phyloP scores from a whole-genome alignment of 2,888 invertebrate genomes.

The Arenicola marina region DNA sequence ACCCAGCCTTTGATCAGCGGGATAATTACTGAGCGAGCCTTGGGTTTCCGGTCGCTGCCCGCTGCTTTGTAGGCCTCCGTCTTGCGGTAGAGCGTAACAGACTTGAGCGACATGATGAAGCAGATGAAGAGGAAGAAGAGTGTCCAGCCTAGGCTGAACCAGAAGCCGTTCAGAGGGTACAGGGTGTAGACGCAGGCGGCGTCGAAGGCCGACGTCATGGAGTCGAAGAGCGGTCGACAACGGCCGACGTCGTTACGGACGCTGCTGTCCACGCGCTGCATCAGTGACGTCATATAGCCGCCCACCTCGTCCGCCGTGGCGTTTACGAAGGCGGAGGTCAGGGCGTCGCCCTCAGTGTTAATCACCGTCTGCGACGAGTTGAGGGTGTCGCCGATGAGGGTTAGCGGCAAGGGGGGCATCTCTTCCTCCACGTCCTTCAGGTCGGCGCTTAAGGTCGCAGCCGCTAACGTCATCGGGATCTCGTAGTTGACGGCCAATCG shows the following conservation, averaged over 20 bases:
- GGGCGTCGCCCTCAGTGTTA: neutral
- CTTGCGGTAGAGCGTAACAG: conserved; percentile 3
- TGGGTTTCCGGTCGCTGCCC: no score
- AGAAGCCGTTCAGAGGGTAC: conserved; percentile 21
- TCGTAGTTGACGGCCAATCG: neutral
- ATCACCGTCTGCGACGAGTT: neutral
- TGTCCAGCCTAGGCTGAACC: conserved; percentile 24
- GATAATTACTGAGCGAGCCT: no score
- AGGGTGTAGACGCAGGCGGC: conserved; percentile 74
- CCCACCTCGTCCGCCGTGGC: neutral
- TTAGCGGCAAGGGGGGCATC: neutral
- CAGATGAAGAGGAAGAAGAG: conserved; percentile 18
- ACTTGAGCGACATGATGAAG: conserved; percentile 18
- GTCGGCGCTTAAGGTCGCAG: neutral
- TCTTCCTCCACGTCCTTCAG: neutral
- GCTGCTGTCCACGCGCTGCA: neutral
- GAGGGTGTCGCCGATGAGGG: neutral
- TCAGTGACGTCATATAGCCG: neutral
- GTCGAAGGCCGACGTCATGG: conserved; percentile 78
- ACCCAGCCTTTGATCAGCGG: no score
- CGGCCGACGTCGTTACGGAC: conserved; percentile 37
- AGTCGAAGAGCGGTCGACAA: conserved; percentile 82
- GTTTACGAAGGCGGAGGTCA: neutral
- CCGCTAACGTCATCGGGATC: neutral
- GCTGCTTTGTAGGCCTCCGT: no score